Base-by-base conservation (phyloP, 1,140 invertebrate genomes). In the Cydia amplana region DNA sequence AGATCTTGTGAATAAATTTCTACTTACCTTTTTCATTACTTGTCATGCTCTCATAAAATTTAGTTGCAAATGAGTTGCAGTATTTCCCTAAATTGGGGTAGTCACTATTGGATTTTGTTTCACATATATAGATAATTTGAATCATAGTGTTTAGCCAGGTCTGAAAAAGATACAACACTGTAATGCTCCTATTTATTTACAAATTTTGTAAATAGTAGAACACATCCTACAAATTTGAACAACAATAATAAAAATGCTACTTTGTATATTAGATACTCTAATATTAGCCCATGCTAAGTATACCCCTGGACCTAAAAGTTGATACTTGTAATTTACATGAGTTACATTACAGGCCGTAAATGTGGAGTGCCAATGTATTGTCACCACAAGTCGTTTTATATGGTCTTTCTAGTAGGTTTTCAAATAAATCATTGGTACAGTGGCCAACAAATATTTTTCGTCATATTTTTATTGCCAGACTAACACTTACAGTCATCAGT, bases 1-100 rank as follows among this genome's bases (percentile, higher is more conserved):
- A 46, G 43, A 12, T 4, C 14, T 46, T 16, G 43, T 46, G 12
- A 46, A 60, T 23, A 23, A 60, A 12, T 23, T 23, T 60, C 4
- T 23, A 23, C 16, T 60, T 60, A 10, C 55, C 18, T 60, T 60
- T 60, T 7, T 60, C 20, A 1, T 79, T 85, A 92, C 89, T 83
- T 85, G 82, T 75, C 16, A 92, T 87, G 23, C 90, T 84, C 79
- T 85, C 86, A 74, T 85, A 87, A 75, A 93, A 89, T 51, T 90
- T 84, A 63, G 77, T 82, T 32, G 87, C 85, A 84, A 92, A 89
- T 3, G 32, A 73, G 20, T 12, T 75, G 63, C 79, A 83, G 78
- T 84, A 83, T 77, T 82, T 85, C 67, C 83, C 83, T 36, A 78
- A 81, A 74, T 85, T 87, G 32, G 91, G 88, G 77, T 90, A 92